Base-by-base conservation (phyloP, 2,797 vertebrate genomes). In the Apogon hyalosoma region DNA sequence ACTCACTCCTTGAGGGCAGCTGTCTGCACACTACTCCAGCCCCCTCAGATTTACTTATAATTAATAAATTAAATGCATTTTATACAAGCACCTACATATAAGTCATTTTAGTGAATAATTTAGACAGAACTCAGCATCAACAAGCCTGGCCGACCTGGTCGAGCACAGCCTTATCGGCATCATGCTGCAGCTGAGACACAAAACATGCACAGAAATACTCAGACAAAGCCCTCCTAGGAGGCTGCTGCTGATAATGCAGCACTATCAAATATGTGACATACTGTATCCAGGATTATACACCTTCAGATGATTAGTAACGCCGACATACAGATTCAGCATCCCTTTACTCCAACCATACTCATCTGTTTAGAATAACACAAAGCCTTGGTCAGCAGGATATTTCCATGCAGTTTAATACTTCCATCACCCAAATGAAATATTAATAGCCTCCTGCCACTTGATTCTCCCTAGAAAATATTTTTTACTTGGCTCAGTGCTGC, bases 1-100 rank as follows among this genome's bases (percentile, higher is more conserved):
- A 67, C 56, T 53, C 18, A 24, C 46, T 46, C 13, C 31, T 62
- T 16, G 7, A 63, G 67, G 69, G 43, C 56, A 73, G 11, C 73
- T 43, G 40, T 21, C 28, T 11, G 12, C 40, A 36, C 40, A 33
- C 41, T 36, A 55, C 43, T 53, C 15, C 46, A 45, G 39, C 51
- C 24, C n/a, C 53, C 39, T 18, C 41, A 15, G 24, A 18, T 11
- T 19, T 7, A 58, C 42, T 33, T n/a, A 24, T 12, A 38, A 15
- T 48, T 11, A 19, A 50, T 14, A 43, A 33, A 33, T 33, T 33
- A 33, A 33, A 33, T 8, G 7, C 31, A 33, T 7, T 33, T 33
- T 8, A 33, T 33, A 33, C 31, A 33, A 6, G 31, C 7, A 33
- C 31, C 31, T 33, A 43, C 55, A 58, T 28, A 43, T 33, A 41